These are phyloP conservation scores for Pseudomyrmex concolor DNA, from an alignment of 1,140 invertebrate species.

Conservation along the genomic window DNA sequence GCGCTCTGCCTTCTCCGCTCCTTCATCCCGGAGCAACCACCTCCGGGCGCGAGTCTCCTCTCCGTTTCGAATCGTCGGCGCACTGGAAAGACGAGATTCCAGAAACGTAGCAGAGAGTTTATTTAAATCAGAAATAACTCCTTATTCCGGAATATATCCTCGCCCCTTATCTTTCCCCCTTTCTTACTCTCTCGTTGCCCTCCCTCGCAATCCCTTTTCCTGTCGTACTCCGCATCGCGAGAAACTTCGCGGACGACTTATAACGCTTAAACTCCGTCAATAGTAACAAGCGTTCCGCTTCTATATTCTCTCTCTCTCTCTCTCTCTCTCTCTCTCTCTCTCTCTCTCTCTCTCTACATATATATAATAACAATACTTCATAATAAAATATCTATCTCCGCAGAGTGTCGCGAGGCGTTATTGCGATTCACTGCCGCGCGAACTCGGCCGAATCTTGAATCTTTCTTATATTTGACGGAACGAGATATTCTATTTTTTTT, in stretches of 20 bases:
- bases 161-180: neutral
- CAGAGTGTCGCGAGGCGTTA: neutral
- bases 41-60: slow-evolving; percentile 46
- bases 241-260: slow-evolving; percentile 53
- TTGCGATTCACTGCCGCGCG: neutral
- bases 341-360: too few species aligned
- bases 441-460: neutral
- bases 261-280: slow-evolving; percentile 57
- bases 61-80: slow-evolving; percentile 67
- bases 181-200: neutral
- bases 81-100: slow-evolving; percentile 65
- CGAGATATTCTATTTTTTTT: neutral
- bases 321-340: too few species aligned
- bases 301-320: slow-evolving; percentile 25
- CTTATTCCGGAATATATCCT: slow-evolving; percentile 3
- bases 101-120: slow-evolving; percentile 64
- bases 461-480: neutral
- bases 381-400: slow-evolving; percentile 27
- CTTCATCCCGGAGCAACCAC: slow-evolving; percentile 47
- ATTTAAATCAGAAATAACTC: slow-evolving; percentile 77
- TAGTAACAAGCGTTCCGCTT: slow-evolving; percentile 44
- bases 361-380: slow-evolving; percentile 28
- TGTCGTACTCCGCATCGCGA: slow-evolving; percentile 7
- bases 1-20: slow-evolving; percentile 14
- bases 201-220: neutral